Evolutionary conservation across 1,140 invertebrate genomes (phyloP).

Genomic region (Drosophila kurseongensis): DNA sequence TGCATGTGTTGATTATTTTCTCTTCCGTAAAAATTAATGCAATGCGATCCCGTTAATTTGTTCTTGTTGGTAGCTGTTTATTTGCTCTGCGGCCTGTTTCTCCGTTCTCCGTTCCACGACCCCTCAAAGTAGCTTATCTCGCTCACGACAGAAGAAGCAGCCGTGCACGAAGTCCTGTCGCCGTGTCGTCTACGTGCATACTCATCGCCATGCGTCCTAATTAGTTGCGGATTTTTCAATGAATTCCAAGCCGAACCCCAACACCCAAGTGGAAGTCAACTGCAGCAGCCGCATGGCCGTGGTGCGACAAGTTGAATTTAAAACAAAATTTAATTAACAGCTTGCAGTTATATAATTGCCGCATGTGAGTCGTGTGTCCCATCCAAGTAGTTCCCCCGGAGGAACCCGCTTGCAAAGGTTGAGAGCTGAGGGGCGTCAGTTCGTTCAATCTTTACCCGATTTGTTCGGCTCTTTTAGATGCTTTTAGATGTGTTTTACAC

Average conservation of each 20-base stretch:
- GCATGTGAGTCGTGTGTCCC: constrained; percentile 27
- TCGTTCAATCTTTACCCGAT: no score
- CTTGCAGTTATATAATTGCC: constrained; percentile 65
- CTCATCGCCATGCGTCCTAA: constrained; percentile 55
- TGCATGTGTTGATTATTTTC: neutral
- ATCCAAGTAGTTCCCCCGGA: constrained; percentile 12
- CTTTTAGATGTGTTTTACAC: no score
- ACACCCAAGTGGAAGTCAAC: constrained; percentile 3
- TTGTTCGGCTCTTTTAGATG: no score
- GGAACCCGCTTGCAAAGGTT: neutral
- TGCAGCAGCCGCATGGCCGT: constrained; percentile 26
- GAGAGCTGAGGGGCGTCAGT: no score
- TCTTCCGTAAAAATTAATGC: constrained; percentile 27
- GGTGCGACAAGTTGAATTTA: constrained; percentile 71
- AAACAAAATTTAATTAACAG: constrained; percentile 77
- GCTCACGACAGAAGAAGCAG: neutral
- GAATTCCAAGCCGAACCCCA: constrained; percentile 40
- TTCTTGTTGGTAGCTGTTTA: constrained; percentile 40
- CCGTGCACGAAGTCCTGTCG: neutral
- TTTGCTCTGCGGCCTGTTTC: constrained; percentile 24
- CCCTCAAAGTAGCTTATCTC: constrained; percentile 29
- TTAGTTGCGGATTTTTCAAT: constrained; percentile 79
- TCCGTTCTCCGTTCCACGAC: neutral
- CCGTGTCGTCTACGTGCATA: constrained; percentile 21
- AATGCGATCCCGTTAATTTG: constrained; percentile 34